Base-by-base conservation (phyloP, 2,113 vertebrate species). In the Trichomycterus rosablanca region DNA sequence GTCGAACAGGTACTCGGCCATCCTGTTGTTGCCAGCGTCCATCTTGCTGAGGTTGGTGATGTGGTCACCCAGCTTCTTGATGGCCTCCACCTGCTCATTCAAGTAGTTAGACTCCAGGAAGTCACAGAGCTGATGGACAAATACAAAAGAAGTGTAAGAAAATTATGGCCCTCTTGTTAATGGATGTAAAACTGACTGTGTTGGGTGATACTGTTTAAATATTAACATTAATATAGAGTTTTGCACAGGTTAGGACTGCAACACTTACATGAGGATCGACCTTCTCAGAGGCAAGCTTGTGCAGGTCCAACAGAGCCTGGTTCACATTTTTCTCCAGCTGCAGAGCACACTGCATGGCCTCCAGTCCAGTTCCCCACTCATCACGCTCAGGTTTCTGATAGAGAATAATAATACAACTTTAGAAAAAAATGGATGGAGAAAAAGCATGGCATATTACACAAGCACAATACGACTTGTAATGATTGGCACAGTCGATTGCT, bases 1-100 rank as follows among this genome's bases (percentile, higher is more conserved):
- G 86, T 98, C 93, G 22, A 98, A 98, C 76, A 98, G 89, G 74
- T 97, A 97, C 75, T 98, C 94, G 0, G 94, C 93, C 91, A 97
- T 86, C 79, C 91, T 91, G 3, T 91, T 86, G 5, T 74, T 88
- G 15, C 72, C 39, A 24, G 80, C 52, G 0, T 75, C 86, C 79
- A 91, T 85, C 48, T 81, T 81, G 7, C 66, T 75, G 46, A 92
- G 84, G 75, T 88, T 89, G 73, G 80, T 73, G 73, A 89, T 71
- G 43, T 88, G 32, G 75, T 91, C 89, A 1, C 91, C 93, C 74
- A 98, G 73, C 78, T 95, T 87, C 80, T 98, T 98, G 75, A 98
- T 98, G 74, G 91, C 59, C 62, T 97, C 92, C 72, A 98, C 93
- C 77, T 98, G 93, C 75, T 98, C 93, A 1, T 93, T 85, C 88